phyloP scores from a whole-genome alignment of 2,888 invertebrate species.

The Neoitamus cyanurus region DNA sequence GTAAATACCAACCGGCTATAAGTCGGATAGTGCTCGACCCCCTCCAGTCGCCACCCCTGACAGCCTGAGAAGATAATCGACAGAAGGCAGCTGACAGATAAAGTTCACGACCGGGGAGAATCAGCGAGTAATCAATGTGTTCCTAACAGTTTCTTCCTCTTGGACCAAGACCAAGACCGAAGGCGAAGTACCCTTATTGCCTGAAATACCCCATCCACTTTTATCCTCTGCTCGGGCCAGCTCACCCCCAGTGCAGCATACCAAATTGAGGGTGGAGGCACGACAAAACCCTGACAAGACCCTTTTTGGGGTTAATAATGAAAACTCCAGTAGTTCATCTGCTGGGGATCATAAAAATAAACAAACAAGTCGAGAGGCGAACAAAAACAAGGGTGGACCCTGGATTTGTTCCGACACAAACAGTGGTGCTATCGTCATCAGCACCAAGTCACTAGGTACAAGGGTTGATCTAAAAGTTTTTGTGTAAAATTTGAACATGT shows the following conservation, averaged over 20 bases:
- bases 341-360: conserved; percentile 18
- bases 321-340: conserved; percentile 33
- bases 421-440: conserved; percentile 10
- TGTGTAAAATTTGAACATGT: conserved; percentile 48
- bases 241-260: not conserved
- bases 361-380: conserved; percentile 11
- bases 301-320: conserved; percentile 24
- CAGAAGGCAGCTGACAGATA: conserved; percentile 18
- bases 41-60: not conserved
- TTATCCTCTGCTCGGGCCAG: not conserved
- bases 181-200: not conserved
- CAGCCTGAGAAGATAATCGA: conserved; percentile 1
- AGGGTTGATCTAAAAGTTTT: conserved; percentile 34
- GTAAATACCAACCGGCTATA: not conserved
- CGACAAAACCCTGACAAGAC: conserved; percentile 12
- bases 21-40: not conserved
- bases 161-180: not conserved
- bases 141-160: not conserved
- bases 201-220: not conserved
- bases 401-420: conserved; percentile 16
- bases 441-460: not conserved
- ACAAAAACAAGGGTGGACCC: conserved; percentile 12
- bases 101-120: conserved; percentile 43
- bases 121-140: conserved; percentile 5
- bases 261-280: conserved; percentile 9